Percentiles rank a stretch among this genome's conserved stretches.
Evolutionary conservation across 2,797 vertebrate genomes (phyloP).

Genomic region (Phalloptychus januarius): DNA sequence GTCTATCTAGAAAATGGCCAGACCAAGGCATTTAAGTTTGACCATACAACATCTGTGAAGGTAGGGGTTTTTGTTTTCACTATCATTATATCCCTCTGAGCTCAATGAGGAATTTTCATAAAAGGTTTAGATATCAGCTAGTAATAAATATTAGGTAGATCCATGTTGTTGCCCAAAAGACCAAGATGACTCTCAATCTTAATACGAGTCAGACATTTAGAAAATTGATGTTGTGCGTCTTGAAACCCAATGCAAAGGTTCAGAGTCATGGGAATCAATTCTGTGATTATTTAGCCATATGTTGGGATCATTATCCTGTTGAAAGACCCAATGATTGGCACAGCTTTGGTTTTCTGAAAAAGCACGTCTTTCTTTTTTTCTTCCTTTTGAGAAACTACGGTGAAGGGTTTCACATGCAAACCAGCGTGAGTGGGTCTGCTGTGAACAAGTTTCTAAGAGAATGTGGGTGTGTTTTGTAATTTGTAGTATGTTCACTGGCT

Average conservation of each 20-base stretch:
- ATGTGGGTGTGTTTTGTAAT: conserved; percentile 30
- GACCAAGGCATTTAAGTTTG: conserved; percentile 98
- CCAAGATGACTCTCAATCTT: conserved; percentile 11
- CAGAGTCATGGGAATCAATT: background rate
- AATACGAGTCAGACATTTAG: background rate
- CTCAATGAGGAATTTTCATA: background rate
- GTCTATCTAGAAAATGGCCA: conserved; percentile 98
- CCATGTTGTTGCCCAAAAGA: conserved; percentile 7
- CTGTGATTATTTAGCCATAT: background rate
- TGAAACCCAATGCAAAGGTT: background rate
- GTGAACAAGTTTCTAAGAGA: conserved; percentile 16
- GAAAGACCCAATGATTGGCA: background rate
- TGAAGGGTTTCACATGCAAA: background rate
- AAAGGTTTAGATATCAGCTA: background rate
- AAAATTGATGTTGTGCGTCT: background rate
- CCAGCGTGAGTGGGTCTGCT: conserved; percentile 5
- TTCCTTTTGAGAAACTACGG: background rate
- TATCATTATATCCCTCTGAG: too few species aligned
- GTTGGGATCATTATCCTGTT: background rate
- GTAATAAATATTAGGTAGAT: background rate
- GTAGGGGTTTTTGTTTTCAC: conserved; percentile 50
- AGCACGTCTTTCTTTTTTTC: background rate
- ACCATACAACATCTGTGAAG: conserved; percentile 93
- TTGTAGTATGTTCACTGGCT: background rate
- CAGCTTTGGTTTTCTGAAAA: background rate